Percentiles rank a stretch among this genome's conserved stretches.
phyloP scores from a whole-genome alignment of 1,140 invertebrate species.

The Wasmannia auropunctata region DNA sequence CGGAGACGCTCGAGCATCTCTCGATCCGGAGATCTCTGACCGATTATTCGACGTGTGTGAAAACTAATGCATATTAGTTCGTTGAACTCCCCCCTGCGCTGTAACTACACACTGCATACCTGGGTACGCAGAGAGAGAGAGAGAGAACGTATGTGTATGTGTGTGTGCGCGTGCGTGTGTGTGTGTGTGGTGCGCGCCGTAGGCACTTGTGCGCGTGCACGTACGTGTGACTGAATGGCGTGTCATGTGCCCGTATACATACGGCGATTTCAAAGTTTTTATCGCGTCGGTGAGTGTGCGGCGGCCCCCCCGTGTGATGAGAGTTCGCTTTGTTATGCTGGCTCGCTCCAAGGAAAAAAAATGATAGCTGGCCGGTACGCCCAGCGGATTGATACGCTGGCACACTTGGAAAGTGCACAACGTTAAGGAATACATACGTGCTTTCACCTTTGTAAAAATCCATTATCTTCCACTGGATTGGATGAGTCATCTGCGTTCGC shows the following conservation, averaged over 20 bases:
- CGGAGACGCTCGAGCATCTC: slow-evolving; percentile 33
- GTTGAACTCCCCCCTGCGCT: slow-evolving; percentile 38
- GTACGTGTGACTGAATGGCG: not conserved
- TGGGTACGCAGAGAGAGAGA: not conserved
- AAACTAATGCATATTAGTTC: slow-evolving; percentile 56
- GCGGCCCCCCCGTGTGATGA: too few relatives aligned
- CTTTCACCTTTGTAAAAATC: not conserved
- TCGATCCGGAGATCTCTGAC: slow-evolving; percentile 43
- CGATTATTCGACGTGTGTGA: slow-evolving; percentile 45
- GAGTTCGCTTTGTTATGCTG: slow-evolving; percentile 16
- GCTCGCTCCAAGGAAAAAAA: not conserved
- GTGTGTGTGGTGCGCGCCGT: not conserved
- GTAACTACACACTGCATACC: not conserved
- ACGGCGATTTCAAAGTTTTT: slow-evolving; percentile 16
- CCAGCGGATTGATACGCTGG: not conserved
- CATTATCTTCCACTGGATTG: not conserved
- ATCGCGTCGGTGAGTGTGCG: not conserved
- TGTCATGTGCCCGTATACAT: not conserved
- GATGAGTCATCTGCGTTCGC: not conserved
- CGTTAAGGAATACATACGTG: not conserved
- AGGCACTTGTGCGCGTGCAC: not conserved
- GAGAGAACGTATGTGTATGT: too few relatives aligned
- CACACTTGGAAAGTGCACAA: not conserved
- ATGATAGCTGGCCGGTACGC: not conserved
- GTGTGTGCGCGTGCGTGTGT: not conserved